These are phyloP conservation scores for Clamator glandarius DNA, from an alignment of 2,797 vertebrate species.

Conservation along the genomic window DNA sequence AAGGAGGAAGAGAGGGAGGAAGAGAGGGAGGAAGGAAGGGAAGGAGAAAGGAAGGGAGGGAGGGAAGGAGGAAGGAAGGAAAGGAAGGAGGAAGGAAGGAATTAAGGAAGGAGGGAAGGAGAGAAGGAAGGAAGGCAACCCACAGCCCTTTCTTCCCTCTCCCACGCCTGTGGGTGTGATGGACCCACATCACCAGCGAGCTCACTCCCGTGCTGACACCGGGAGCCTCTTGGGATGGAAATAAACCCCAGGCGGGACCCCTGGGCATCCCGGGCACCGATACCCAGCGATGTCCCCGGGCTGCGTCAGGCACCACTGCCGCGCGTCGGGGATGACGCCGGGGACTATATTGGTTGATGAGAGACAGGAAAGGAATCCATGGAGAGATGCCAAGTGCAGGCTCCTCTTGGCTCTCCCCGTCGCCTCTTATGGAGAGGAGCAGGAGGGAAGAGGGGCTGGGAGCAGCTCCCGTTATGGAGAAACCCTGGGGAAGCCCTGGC, in stretches of 20 bases:
- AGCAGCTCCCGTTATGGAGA: constrained; percentile 66
- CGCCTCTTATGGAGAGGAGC: constrained; percentile 71
- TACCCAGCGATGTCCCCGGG: neutral
- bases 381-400: constrained; percentile 23
- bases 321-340: neutral
- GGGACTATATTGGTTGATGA: constrained; percentile 57
- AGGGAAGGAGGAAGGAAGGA: no score
- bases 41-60: no score
- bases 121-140: no score
- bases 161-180: neutral
- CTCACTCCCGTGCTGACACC: rapidly evolving
- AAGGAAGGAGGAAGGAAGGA: no score
- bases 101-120: neutral
- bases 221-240: rapidly evolving
- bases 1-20: no score
- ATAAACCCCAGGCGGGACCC: rapidly evolving
- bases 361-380: constrained; percentile 52
- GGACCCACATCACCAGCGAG: neutral
- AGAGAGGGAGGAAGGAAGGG: no score
- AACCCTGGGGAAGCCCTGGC: constrained; percentile 47
- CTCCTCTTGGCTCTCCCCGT: neutral
- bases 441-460: constrained; percentile 9
- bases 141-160: neutral
- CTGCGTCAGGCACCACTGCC: neutral
- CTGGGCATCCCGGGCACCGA: rapidly evolving